These are phyloP conservation scores for Tympanoctomys barrerae DNA, from an alignment of 2,797 vertebrate genomes.

Conservation along the genomic window DNA sequence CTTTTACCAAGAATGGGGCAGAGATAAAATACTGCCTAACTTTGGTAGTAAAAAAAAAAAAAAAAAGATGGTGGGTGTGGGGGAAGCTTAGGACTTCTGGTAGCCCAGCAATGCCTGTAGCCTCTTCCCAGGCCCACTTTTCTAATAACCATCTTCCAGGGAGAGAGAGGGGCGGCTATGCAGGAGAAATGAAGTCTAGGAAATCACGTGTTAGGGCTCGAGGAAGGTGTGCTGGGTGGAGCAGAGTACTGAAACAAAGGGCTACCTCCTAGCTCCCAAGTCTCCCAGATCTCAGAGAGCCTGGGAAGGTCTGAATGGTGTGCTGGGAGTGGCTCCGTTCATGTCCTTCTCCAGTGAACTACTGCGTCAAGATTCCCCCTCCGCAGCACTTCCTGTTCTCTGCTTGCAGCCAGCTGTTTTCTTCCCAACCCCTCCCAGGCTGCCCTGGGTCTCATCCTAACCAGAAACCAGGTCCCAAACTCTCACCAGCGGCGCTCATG, in stretches of 20 bases:
- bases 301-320: background rate
- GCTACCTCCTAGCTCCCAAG: background rate
- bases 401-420: too few species aligned
- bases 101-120: too few species aligned
- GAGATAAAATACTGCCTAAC: background rate
- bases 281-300: background rate
- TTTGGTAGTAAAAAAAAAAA: background rate
- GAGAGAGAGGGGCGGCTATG: background rate
- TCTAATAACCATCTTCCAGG: background rate
- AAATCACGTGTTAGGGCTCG: background rate
- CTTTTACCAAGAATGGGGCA: background rate
- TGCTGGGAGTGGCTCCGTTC: background rate
- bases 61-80: background rate
- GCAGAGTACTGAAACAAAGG: accelerated
- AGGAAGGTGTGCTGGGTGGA: background rate
- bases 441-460: background rate
- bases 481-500: constrained; percentile 71
- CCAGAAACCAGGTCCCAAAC: background rate
- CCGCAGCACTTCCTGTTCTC: background rate
- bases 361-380: background rate
- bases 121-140: too few species aligned
- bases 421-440: accelerated
- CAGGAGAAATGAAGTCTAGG: background rate
- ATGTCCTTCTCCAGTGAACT: background rate
- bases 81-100: background rate